phyloP scores from a whole-genome alignment of 2,888 invertebrate genomes.

The Cremastinae sp. region DNA sequence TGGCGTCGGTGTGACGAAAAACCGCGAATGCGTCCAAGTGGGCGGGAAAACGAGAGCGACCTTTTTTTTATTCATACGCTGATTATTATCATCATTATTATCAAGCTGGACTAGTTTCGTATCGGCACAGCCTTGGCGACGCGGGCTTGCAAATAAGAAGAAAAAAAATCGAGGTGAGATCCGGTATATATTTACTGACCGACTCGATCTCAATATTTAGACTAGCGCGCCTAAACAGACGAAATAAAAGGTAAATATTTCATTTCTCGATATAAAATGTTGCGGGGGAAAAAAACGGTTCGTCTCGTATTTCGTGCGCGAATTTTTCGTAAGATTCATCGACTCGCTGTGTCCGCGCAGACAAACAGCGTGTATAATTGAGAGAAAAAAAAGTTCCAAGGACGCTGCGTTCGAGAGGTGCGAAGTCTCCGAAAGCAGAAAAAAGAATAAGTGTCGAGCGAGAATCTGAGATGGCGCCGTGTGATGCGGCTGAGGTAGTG shows the following conservation, averaged over 20 bases:
- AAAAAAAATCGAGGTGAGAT: conserved; percentile 19
- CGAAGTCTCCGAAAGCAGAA: conserved; percentile 48
- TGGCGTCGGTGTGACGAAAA: conserved; percentile 35
- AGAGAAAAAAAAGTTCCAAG: conserved; percentile 47
- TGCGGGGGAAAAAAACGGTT: too few species aligned
- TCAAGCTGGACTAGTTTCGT: conserved; percentile 28
- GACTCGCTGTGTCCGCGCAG: conserved; percentile 17
- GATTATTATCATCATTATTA: conserved; percentile 36
- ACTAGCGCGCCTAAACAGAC: not conserved
- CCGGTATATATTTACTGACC: conserved; percentile 29
- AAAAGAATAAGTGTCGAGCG: conserved; percentile 62
- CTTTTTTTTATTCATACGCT: conserved; percentile 39
- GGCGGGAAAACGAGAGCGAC: conserved; percentile 50
- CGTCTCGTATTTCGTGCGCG: not conserved
- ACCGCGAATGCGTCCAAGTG: conserved; percentile 31
- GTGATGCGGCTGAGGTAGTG: conserved; percentile 27
- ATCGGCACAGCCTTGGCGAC: conserved; percentile 11
- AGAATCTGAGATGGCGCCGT: conserved; percentile 63
- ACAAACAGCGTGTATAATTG: conserved; percentile 36
- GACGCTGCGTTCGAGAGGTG: conserved; percentile 56
- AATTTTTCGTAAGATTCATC: conserved; percentile 16
- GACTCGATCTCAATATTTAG: conserved; percentile 31
- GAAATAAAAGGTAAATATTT: too few species aligned
- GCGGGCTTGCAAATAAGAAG: not conserved
- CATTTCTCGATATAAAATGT: too few species aligned